Evolutionary conservation across 1,140 invertebrate genomes (phyloP), one percentile per base, ranked within the genome.

Genomic region (Ericerus pela): DNA sequence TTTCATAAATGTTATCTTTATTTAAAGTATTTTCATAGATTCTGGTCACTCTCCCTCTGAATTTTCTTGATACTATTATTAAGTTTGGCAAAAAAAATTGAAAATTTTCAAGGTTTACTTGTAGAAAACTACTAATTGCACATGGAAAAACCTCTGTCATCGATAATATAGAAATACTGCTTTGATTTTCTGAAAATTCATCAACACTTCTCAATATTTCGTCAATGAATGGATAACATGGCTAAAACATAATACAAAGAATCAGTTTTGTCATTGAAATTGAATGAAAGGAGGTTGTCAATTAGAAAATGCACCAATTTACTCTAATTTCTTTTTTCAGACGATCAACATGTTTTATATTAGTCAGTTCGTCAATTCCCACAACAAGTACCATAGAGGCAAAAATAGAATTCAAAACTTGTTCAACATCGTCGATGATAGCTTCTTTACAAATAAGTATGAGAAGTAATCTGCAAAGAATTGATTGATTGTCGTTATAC

Each of bases 291-390:
- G 30, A 14, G 51, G 22, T n/a, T 12, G 51, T 3, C n/a, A 52
- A 29, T n/a, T n/a, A n/a, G n/a, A n/a, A n/a, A n/a, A n/a, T n/a
- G n/a, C n/a, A n/a, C n/a, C n/a, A n/a, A 58, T 60, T 60, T 62
- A 82, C 78, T 62, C 83, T 75, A 53, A 88, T 71, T 60, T 88
- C 85, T 67, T 79, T 75, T 65, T 88, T 88, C 20, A 88, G 71
- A 64, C 82, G 75, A 64, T 89, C 86, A 37, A 86, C 70, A 69
- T 85, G 88, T 63, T 81, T 79, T 31, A 81, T 74, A 58, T 72
- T 79, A 61, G 79, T 78, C 20, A 89, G 68, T 62, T 86, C 82
- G 57, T 88, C 83, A 5, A 84, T 74, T 12, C 88, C 85, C 62
- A 84, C 78, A 56, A 81, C 77, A 33, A 89, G 73, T 10, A 89